Evolutionary conservation across 2,797 vertebrate genomes (phyloP).

Genomic region (Myripristis jacobus): DNA sequence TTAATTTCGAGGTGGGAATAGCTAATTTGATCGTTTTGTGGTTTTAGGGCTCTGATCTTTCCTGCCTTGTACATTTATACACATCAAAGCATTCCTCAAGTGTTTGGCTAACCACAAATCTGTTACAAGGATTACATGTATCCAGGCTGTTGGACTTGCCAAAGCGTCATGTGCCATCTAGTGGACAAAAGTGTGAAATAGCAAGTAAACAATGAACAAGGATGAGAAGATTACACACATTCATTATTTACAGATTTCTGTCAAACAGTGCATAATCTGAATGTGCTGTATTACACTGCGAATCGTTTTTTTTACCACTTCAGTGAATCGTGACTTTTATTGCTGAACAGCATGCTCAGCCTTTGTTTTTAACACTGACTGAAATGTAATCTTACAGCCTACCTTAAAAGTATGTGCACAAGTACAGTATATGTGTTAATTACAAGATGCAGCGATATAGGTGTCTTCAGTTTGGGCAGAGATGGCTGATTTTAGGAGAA

Average conservation of each 20-base stretch:
- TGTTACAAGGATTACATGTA: not conserved
- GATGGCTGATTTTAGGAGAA: no score
- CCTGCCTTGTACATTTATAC: not conserved
- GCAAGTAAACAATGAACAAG: not conserved
- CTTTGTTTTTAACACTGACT: not conserved
- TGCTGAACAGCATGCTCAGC: not conserved
- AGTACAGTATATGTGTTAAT: no score
- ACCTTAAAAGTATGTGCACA: no score
- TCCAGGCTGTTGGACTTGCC: not conserved
- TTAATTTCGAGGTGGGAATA: no score
- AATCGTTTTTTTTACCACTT: not conserved
- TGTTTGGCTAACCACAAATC: not conserved
- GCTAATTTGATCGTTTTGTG: no score
- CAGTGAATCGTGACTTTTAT: not conserved
- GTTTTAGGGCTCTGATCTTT: no score
- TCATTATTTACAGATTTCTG: no score
- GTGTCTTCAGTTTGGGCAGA: no score
- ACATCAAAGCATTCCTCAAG: constrained; percentile 1
- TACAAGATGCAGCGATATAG: no score
- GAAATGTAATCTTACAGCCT: not conserved
- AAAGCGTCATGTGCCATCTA: constrained; percentile 17
- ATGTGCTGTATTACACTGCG: not conserved
- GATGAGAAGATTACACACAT: not conserved
- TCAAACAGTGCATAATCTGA: not conserved
- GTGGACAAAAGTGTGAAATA: constrained; percentile 13